These are phyloP conservation scores for Halesus radiatus DNA, from an alignment of 1,140 invertebrate species.

Conservation along the genomic window DNA sequence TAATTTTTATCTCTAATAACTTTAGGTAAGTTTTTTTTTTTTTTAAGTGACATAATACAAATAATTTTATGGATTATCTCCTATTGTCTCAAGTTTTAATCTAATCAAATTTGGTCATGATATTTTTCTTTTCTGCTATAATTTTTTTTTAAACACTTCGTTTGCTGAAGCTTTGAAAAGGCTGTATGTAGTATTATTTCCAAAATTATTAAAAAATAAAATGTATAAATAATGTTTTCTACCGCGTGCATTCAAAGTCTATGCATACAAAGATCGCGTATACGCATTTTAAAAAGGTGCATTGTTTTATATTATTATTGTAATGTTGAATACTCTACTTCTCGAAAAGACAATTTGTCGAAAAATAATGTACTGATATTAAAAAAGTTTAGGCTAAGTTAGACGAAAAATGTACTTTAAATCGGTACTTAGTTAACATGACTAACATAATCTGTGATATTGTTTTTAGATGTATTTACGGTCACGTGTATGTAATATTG, in stretches of 20 bases:
- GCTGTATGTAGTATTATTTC: not conserved
- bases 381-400: constrained; percentile 12
- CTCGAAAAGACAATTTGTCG: constrained; percentile 9
- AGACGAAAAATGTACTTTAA: not conserved
- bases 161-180: not conserved
- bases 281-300: not conserved
- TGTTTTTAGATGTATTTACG: constrained; percentile 47
- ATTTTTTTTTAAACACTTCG: too few relatives aligned
- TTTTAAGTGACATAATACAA: too few relatives aligned
- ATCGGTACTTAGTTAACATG: constrained; percentile 43
- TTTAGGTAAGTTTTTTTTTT: too few relatives aligned
- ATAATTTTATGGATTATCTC: too few relatives aligned
- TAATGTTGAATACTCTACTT: not conserved
- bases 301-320: not conserved
- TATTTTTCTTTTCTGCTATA: too few relatives aligned
- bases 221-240: constrained; percentile 18
- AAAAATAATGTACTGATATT: constrained; percentile 32
- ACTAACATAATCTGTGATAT: constrained; percentile 56
- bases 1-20: too few relatives aligned
- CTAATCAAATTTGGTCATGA: too few relatives aligned
- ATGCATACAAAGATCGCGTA: not conserved
- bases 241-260: not conserved
- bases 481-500: constrained; percentile 22
- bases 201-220: constrained; percentile 5
- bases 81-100: too few relatives aligned